phyloP scores from a whole-genome alignment of 2,888 invertebrate genomes.

The Xestia rhomboidea region DNA sequence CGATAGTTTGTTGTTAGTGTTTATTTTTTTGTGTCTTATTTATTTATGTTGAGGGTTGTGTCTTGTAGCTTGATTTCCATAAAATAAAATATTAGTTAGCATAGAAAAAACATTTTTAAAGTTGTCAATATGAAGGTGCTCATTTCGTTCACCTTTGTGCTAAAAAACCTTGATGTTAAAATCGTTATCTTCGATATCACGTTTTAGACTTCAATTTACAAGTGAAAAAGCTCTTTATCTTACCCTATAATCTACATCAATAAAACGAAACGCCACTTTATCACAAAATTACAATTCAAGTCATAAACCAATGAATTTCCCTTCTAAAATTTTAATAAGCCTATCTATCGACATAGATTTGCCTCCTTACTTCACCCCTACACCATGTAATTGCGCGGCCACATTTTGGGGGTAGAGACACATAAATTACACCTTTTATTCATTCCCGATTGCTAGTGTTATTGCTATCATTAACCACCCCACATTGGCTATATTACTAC shows the following conservation, averaged over 20 bases:
- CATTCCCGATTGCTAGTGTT: conserved; percentile 84
- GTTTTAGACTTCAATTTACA: background rate
- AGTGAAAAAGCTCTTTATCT: background rate
- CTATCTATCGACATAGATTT: conserved; percentile 60
- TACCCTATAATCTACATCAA: conserved; percentile 9
- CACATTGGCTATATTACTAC: conserved; percentile 64
- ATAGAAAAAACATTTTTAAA: background rate
- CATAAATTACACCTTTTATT: conserved; percentile 89
- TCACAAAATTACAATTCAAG: conserved; percentile 56
- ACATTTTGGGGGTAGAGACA: conserved; percentile 84
- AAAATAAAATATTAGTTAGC: background rate
- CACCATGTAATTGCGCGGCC: conserved; percentile 84
- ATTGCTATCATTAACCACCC: conserved; percentile 85
- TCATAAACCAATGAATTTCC: conserved; percentile 41
- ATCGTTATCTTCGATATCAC: background rate
- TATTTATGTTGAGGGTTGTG: background rate
- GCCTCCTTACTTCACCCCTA: conserved; percentile 71
- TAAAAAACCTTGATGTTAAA: background rate
- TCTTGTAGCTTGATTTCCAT: background rate
- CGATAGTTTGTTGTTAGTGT: conserved; percentile 45
- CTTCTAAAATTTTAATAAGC: conserved; percentile 41
- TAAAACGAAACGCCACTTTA: conserved; percentile 3
- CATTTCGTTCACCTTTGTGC: background rate
- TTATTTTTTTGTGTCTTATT: background rate
- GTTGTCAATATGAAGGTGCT: background rate